Evolutionary conservation across 2,113 vertebrate species (phyloP), one percentile per base, ranked within the genome.

Genomic region (Microcebus lehilahytsara): DNA sequence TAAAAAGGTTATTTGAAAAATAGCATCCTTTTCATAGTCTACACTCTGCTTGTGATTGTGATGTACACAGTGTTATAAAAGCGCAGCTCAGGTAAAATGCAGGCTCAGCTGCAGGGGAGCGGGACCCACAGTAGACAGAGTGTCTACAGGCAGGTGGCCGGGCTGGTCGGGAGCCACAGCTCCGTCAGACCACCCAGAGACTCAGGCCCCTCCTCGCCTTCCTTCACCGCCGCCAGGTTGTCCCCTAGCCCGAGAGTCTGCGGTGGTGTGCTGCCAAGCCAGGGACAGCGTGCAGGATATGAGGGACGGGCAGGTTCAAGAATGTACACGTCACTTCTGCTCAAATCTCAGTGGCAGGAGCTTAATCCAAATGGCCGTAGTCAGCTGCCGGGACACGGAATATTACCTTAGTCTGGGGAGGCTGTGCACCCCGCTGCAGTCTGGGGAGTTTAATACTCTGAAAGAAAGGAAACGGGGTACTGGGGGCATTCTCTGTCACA

Each of bases 111-210:
- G 32, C 42, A 9, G 1, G 30, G 51, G 10, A 27, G 22, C 0
- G 8, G 53, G 51, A 53, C 37, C 10, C 20, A 3, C 23, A 32
- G 22, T 30, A 53, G 34, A 75, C 0, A 49, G 64, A n/a, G 9
- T 25, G 10, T 37, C 49, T 17, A 14, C 37, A 75, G 25, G 53
- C 67, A 27, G 25, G 13, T 2, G 6, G 25, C 34, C 5, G 13
- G 66, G 19, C 19, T 23, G 2, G 13, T 0, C 0, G 1, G 10
- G 60, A 69, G 20, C 30, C 37, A 30, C 34, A n/a, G 22, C 22
- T 64, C n/a, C 17, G 0, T 6, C 69, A 94, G 19, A 14, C 9
- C 30, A 16, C 71, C 42, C 72, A 40, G 91, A 34, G 37, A 66
- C 25, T 40, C 34, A 20, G 78, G 71, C 1, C 9, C 14, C 71